Evolutionary conservation across 2,888 invertebrate species (phyloP).

Genomic region (Acleris emargana): DNA sequence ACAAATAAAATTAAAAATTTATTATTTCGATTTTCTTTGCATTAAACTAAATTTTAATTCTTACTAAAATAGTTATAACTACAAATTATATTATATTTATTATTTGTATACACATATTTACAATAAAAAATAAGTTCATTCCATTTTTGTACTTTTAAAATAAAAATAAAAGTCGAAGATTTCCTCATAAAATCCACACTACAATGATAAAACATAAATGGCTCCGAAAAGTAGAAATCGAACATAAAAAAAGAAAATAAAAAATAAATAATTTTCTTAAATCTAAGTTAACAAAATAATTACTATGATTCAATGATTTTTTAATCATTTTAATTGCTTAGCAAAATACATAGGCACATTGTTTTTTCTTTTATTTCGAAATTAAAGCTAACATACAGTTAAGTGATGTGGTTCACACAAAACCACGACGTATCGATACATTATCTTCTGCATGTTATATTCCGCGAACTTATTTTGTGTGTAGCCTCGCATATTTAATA

Average conservation of each 20-base stretch:
- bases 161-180: slow-evolving; percentile 34
- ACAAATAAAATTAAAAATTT: slow-evolving; percentile 25
- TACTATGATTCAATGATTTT: background rate
- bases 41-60: slow-evolving; percentile 54
- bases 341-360: background rate
- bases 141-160: slow-evolving; percentile 50
- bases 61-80: slow-evolving; percentile 32
- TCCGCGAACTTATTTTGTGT: slow-evolving; percentile 52
- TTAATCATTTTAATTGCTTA: background rate
- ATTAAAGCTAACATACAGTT: slow-evolving; percentile 27
- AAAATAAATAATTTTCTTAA: slow-evolving; percentile 60
- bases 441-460: slow-evolving; percentile 10
- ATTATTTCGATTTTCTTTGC: slow-evolving; percentile 56
- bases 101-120: slow-evolving; percentile 80
- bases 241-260: slow-evolving; percentile 44
- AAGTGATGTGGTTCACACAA: slow-evolving; percentile 25
- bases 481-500: slow-evolving; percentile 69
- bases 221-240: slow-evolving; percentile 37
- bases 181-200: slow-evolving; percentile 38
- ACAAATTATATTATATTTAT: slow-evolving; percentile 49
- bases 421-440: slow-evolving; percentile 38
- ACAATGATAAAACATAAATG: slow-evolving; percentile 35
- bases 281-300: slow-evolving; percentile 34
- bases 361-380: background rate
- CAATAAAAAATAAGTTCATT: slow-evolving; percentile 67